Conservation (phyloP, 2,888 invertebrate species). For the Barypeithes pellucidus region DNA sequence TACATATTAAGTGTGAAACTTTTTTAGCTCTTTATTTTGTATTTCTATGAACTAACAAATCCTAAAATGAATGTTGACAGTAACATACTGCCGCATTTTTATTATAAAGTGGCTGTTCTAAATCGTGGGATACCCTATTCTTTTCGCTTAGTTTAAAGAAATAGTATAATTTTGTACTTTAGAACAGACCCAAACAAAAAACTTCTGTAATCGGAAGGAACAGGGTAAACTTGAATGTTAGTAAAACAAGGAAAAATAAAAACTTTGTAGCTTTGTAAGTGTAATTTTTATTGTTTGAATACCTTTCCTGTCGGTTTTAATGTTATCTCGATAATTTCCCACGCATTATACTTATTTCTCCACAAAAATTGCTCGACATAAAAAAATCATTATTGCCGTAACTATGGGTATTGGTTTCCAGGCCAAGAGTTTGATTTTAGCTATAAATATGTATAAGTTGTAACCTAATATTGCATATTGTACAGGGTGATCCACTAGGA, state of each 20-base stretch:
- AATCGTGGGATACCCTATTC: constrained; percentile 46
- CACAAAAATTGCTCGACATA: neutral
- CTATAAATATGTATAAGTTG: too few relatives aligned
- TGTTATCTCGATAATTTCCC: neutral
- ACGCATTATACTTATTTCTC: neutral
- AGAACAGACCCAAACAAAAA: constrained; percentile 39
- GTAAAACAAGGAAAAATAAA: constrained; percentile 11
- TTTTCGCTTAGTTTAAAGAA: constrained; percentile 46
- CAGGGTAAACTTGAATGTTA: constrained; percentile 16
- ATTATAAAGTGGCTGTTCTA: constrained; percentile 50
- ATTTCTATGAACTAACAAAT: constrained; percentile 39
- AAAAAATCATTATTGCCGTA: too few relatives aligned
- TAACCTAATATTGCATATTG: too few relatives aligned
- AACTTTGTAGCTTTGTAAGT: neutral
- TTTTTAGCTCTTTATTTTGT: constrained; percentile 42
- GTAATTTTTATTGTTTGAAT: neutral
- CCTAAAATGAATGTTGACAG: constrained; percentile 49
- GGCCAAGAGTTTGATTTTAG: too few relatives aligned
- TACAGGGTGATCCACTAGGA: too few relatives aligned
- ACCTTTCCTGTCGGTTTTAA: neutral
- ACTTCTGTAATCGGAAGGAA: constrained; percentile 23
- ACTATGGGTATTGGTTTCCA: too few relatives aligned
- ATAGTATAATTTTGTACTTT: constrained; percentile 48
- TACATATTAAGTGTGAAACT: constrained; percentile 32
- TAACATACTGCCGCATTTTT: constrained; percentile 52